These are phyloP conservation scores for Drosophila bocki DNA, from an alignment of 1,140 invertebrate species.

Conservation along the genomic window DNA sequence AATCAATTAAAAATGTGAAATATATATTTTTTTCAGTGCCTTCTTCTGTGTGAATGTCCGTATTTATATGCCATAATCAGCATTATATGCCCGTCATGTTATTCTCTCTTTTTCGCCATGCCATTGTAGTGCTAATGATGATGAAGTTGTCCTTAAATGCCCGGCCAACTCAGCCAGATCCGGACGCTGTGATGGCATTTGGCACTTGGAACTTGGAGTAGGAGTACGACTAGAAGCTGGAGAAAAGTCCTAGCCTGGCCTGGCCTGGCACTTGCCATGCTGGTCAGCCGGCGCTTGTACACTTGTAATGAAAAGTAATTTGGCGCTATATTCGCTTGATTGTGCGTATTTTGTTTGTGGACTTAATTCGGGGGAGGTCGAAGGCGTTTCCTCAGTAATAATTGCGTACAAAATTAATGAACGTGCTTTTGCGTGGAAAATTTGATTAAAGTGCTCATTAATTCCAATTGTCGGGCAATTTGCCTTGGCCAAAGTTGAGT, in stretches of 20 bases:
- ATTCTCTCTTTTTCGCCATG: constrained; percentile 45
- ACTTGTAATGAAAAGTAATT: constrained; percentile 82
- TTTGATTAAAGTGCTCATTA: constrained; percentile 81
- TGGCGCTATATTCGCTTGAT: constrained; percentile 75
- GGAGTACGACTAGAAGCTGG: neutral
- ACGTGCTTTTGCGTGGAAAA: constrained; percentile 74
- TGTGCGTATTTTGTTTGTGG: constrained; percentile 77
- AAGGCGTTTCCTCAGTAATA: constrained; percentile 56
- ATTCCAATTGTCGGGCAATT: constrained; percentile 73
- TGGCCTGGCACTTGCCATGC: constrained; percentile 54
- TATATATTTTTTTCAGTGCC: constrained; percentile 2
- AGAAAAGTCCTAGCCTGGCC: neutral
- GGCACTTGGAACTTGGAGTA: constrained; percentile 39
- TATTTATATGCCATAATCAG: constrained; percentile 80
- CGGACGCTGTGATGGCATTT: constrained; percentile 59
- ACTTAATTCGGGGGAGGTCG: constrained; percentile 41
- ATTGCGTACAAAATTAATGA: constrained; percentile 82
- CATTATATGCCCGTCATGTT: constrained; percentile 68
- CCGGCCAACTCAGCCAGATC: constrained; percentile 59
- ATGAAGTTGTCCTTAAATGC: constrained; percentile 81
- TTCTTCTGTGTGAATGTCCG: constrained; percentile 38
- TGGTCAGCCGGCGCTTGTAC: constrained; percentile 63
- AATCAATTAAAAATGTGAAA: neutral
- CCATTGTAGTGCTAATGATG: constrained; percentile 79
- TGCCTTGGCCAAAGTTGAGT: constrained; percentile 13